Evolutionary conservation across 2,888 invertebrate genomes (phyloP).

Genomic region (Athalia circularis): DNA sequence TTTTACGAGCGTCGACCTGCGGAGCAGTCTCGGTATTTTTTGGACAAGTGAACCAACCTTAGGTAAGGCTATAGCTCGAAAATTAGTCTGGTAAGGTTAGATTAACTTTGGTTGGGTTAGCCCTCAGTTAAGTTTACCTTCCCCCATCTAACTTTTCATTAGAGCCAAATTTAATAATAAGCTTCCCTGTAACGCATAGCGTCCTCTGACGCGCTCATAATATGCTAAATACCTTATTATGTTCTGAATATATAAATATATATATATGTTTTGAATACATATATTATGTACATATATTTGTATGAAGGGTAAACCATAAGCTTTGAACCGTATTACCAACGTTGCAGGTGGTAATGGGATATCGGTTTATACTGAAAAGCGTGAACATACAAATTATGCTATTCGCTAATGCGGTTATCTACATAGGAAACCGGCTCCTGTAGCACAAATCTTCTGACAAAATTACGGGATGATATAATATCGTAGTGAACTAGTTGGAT

Average conservation of each 20-base stretch:
- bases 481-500: no score
- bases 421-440: background rate
- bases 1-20: slow-evolving; percentile 45
- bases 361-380: background rate
- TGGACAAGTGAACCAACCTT: slow-evolving; percentile 65
- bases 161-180: slow-evolving; percentile 55
- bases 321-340: slow-evolving; percentile 27
- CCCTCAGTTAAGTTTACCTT: slow-evolving; percentile 35
- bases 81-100: slow-evolving; percentile 1
- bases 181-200: slow-evolving; percentile 46
- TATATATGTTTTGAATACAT: no score
- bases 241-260: slow-evolving; percentile 6
- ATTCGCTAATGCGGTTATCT: slow-evolving; percentile 5
- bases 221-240: slow-evolving; percentile 48
- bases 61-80: slow-evolving; percentile 54
- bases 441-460: slow-evolving; percentile 15
- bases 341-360: slow-evolving; percentile 1
- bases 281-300: no score
- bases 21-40: slow-evolving; percentile 1
- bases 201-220: slow-evolving; percentile 43
- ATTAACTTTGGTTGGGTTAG: slow-evolving; percentile 18
- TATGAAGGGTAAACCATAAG: slow-evolving; percentile 8
- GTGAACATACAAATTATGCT: slow-evolving; percentile 40
- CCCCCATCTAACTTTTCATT: slow-evolving; percentile 52
- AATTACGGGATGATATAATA: background rate